These are phyloP conservation scores for Carduelis carduelis DNA, from an alignment of 2,797 vertebrate genomes.

Conservation along the genomic window DNA sequence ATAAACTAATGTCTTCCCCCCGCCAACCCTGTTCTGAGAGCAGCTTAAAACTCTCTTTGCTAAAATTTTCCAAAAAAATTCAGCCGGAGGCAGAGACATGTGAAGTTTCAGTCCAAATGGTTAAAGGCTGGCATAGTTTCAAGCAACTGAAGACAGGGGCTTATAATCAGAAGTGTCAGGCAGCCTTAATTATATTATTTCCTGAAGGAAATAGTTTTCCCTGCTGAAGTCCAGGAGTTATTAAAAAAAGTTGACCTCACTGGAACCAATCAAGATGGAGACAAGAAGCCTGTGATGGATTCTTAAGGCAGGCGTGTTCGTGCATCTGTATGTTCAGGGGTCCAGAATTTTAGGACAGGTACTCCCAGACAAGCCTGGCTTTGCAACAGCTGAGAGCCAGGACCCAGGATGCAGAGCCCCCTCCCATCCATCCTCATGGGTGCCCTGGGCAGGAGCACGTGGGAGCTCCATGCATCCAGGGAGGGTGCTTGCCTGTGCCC, in stretches of 20 bases:
- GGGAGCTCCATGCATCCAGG: rapidly evolving
- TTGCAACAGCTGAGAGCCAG: not conserved
- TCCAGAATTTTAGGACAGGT: constrained; percentile 28
- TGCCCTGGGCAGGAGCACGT: not conserved
- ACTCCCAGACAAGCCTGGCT: not conserved
- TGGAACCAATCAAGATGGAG: constrained; percentile 62
- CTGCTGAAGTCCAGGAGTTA: constrained; percentile 61
- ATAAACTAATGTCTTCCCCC: not conserved
- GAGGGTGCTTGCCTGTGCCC: not conserved
- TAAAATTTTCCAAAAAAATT: constrained; percentile 52
- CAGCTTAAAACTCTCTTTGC: constrained; percentile 28
- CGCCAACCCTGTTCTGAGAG: not conserved
- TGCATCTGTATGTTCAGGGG: not conserved
- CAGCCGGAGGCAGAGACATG: constrained; percentile 58
- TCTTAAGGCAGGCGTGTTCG: not conserved
- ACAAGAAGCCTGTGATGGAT: constrained; percentile 51
- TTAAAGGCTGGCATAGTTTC: constrained; percentile 54
- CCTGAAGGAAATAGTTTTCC: constrained; percentile 67
- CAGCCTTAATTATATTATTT: constrained; percentile 65
- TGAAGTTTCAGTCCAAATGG: constrained; percentile 56
- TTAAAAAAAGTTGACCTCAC: constrained; percentile 68
- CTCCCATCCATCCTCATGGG: not conserved
- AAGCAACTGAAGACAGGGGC: constrained; percentile 61
- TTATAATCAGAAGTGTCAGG: constrained; percentile 66
- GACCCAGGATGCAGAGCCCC: not conserved